phyloP scores from a whole-genome alignment of 1,140 invertebrate species.

The Sarcophaga peregrina region DNA sequence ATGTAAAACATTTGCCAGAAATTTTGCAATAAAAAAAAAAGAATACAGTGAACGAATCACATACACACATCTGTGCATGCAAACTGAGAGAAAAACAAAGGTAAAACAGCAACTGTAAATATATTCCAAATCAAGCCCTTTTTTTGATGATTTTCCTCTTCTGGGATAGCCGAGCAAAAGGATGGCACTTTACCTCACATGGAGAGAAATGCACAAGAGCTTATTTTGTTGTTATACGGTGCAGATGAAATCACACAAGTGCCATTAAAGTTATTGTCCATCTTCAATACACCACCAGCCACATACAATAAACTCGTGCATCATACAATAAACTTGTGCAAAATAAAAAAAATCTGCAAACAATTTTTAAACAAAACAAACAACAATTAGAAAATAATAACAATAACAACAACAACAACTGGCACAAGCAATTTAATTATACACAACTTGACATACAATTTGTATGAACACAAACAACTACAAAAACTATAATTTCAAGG shows the following conservation, averaged over 20 bases:
- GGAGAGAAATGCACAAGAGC: constrained; percentile 24
- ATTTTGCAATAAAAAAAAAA: constrained; percentile 13
- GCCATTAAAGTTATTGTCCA: constrained; percentile 26
- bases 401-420: not conserved
- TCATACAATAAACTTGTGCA: too few species aligned
- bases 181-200: constrained; percentile 12
- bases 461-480: too few species aligned
- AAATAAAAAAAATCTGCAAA: not conserved
- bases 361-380: not conserved
- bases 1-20: constrained; percentile 34
- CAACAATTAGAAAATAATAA: not conserved
- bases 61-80: not conserved
- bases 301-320: not conserved
- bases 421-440: too few species aligned
- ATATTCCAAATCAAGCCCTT: constrained; percentile 6
- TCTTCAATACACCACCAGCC: not conserved
- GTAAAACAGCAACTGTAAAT: constrained; percentile 32
- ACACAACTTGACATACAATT: too few species aligned
- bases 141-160: not conserved
- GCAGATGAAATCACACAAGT: constrained; percentile 40
- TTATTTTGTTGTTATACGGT: not conserved
- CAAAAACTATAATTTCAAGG: too few species aligned
- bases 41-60: not conserved
- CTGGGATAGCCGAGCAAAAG: not conserved
- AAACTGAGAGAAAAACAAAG: not conserved